Evolutionary conservation across 30 jellyfish, hydroid and myxozoan genomes (phyloP).

Genomic region (Chrysaora quinquecirrha): DNA sequence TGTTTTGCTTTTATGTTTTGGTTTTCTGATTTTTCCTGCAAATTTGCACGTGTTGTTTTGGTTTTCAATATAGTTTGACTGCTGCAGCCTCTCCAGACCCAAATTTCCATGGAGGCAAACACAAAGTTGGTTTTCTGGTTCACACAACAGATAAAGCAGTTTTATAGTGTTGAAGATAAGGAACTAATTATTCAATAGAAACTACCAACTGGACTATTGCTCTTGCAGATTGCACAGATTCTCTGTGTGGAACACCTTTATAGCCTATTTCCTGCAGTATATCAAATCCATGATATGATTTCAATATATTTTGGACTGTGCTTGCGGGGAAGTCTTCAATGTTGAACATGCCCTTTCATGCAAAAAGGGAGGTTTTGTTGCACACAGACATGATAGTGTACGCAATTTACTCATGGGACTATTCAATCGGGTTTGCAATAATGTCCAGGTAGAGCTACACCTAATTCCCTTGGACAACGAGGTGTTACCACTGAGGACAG

Average conservation of each 20-base stretch:
- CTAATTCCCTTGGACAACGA: conserved; percentile 1
- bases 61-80: background rate
- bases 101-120: background rate
- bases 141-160: background rate
- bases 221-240: background rate
- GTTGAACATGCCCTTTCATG: too few species aligned
- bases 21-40: too few species aligned
- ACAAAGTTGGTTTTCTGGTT: background rate
- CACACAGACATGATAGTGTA: too few species aligned
- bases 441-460: background rate
- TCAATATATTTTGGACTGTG: too few species aligned
- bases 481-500: background rate
- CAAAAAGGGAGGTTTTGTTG: too few species aligned
- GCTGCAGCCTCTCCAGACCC: conserved; percentile 6
- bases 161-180: background rate
- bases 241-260: conserved; percentile 4
- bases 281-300: background rate
- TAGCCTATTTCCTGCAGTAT: background rate
- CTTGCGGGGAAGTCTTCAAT: too few species aligned
- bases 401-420: too few species aligned
- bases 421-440: background rate
- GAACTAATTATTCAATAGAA: background rate
- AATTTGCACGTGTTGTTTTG: too few species aligned
- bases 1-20: background rate
- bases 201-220: background rate